phyloP scores from a whole-genome alignment of 2,113 vertebrate genomes.

The Aramus guarauna region DNA sequence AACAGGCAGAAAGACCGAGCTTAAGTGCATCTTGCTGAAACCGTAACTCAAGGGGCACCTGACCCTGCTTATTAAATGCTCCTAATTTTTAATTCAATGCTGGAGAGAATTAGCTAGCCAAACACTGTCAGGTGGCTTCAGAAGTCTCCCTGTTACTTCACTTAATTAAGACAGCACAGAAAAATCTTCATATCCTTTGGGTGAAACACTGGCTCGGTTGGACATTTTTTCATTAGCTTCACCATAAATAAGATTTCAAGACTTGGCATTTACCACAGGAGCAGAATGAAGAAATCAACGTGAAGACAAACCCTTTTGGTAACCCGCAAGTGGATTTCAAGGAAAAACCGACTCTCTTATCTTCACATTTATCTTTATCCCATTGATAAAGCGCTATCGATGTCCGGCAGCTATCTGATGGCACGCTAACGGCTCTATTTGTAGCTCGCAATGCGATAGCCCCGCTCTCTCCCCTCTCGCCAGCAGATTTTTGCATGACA shows the following conservation, averaged over 20 bases:
- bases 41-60: not conserved
- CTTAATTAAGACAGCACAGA: constrained; percentile 53
- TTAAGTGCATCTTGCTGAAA: not conserved
- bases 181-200: constrained; percentile 26
- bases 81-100: not conserved
- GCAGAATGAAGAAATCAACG: constrained; percentile 49
- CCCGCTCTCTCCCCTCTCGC: not conserved
- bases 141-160: not conserved
- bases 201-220: not conserved
- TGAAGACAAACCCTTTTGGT: constrained; percentile 26
- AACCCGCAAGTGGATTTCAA: constrained; percentile 54
- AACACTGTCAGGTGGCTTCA: not conserved
- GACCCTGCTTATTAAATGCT: not conserved
- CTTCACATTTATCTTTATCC: constrained; percentile 65
- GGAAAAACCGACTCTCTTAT: constrained; percentile 44
- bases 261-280: constrained; percentile 40
- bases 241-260: constrained; percentile 61
- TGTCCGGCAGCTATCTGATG: constrained; percentile 53
- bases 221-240: constrained; percentile 41
- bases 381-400: constrained; percentile 50
- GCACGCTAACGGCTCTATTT: constrained; percentile 39
- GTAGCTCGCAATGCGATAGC: not conserved
- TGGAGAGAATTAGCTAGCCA: constrained; percentile 19
- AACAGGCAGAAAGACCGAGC: not conserved
- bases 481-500: not conserved